phyloP scores from a whole-genome alignment of 2,797 vertebrate genomes.

The Huso huso region DNA sequence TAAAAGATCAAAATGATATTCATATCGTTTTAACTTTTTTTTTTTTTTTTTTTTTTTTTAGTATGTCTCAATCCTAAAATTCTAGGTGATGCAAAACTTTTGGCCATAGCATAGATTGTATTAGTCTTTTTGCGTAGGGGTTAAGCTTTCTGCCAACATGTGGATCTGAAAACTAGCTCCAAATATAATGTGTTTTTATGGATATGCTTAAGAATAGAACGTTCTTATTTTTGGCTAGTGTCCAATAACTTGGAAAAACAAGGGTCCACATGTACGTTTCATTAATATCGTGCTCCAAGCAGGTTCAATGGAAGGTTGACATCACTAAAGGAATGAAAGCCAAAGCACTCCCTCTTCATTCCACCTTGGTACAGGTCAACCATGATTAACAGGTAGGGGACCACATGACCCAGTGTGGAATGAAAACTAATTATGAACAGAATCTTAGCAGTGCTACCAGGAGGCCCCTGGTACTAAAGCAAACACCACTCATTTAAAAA shows the following conservation, averaged over 20 bases:
- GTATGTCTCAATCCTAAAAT: too few relatives aligned
- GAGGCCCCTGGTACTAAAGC: too few relatives aligned
- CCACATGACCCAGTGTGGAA: neutral
- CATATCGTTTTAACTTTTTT: too few relatives aligned
- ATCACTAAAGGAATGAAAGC: slow-evolving; percentile 6
- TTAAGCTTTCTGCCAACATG: neutral
- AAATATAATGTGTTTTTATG: slow-evolving; percentile 13
- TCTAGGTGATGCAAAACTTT: too few relatives aligned
- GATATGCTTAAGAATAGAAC: slow-evolving; percentile 16
- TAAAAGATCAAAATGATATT: too few relatives aligned
- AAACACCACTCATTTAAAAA: too few relatives aligned
- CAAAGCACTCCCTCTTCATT: neutral
- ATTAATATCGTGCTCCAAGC: slow-evolving; percentile 1
- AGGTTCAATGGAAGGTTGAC: slow-evolving; percentile 11
- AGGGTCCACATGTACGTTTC: slow-evolving; percentile 11
- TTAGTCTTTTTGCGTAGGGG: too few relatives aligned
- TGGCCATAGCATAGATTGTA: too few relatives aligned
- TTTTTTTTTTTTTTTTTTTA: too few relatives aligned
- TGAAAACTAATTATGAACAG: slow-evolving; percentile 3
- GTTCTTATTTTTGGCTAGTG: slow-evolving; percentile 10
- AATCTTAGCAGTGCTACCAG: neutral
- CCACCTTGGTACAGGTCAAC: slow-evolving; percentile 1
- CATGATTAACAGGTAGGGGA: neutral
- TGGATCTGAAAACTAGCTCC: slow-evolving; percentile 12
- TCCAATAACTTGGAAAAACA: slow-evolving; percentile 7